Base-by-base conservation (phyloP, 2,888 invertebrate genomes). In the Andrena trimmerana region DNA sequence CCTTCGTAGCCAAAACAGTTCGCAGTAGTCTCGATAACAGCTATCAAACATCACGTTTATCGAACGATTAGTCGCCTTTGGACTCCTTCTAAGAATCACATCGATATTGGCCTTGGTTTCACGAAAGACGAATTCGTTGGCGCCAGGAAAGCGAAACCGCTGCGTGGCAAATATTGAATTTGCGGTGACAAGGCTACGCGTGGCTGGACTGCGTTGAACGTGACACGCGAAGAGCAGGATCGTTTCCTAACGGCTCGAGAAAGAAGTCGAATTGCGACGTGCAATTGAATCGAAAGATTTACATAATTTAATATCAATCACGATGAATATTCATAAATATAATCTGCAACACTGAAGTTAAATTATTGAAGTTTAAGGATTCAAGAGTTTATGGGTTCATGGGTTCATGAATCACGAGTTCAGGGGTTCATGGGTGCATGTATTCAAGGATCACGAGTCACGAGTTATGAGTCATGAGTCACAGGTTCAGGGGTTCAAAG, bases 131-230 rank as follows among this genome's bases (percentile, higher is more conserved):
- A 86, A 81, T 83, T 84, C 70, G 79, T 75, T 84, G 88, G 78
- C 88, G 88, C 82, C 86, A 84, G 27, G 60, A 78, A 69, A 70
- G 33, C 62, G 76, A 81, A 83, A 71, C 65, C 59, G 62, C 60
- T 75, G 42, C 29, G 29, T 57, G 69, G 83, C 71, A 87, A 87
- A 87, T 88, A 87, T 88, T 87, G 81, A 88, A 88, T 85, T 76
- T 80, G 69, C 83, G 66, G 77, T 74, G 81, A 87, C 78, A 81
- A 69, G 71, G 52, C 67, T 72, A 75, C 72, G 52, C 31, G 48
- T 78, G 67, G 78, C 67, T 59, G 63, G 68, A 31, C 62, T 59
- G 65, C 4, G 48, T 71, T 31, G 63, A 63, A 57, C 63, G 63
- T 29, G 65, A 66, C 62, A 78, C 54, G 70, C 59, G 60, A 78